These are phyloP conservation scores for Callosobruchus maculatus DNA, from an alignment of 2,888 invertebrate genomes.

Conservation along the genomic window DNA sequence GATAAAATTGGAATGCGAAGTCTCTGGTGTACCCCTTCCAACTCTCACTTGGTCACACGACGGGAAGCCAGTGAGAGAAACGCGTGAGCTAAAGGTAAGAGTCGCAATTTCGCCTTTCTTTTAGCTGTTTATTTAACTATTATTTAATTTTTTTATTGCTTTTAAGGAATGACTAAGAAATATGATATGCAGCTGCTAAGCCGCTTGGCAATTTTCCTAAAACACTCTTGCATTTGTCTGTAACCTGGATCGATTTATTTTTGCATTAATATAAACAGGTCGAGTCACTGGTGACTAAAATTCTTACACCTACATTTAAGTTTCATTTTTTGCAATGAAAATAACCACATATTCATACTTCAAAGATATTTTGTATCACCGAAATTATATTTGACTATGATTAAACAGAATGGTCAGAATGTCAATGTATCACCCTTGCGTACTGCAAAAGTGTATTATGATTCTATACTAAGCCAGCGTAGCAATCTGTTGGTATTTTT, in stretches of 20 bases:
- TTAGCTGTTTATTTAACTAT: neutral
- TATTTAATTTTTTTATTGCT: neutral
- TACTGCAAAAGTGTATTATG: too few relatives aligned
- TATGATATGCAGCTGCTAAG: neutral
- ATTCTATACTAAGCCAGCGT: too few relatives aligned
- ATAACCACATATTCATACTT: neutral
- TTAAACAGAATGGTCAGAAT: too few relatives aligned
- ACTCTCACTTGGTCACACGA: conserved; percentile 66
- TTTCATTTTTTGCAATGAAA: neutral
- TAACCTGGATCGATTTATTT: conserved; percentile 3
- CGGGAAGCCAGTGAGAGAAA: conserved; percentile 60
- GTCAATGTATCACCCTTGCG: too few relatives aligned
- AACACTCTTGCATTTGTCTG: neutral
- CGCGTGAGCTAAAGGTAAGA: conserved; percentile 60
- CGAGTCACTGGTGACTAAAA: neutral
- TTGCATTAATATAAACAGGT: neutral
- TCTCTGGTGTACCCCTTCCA: conserved; percentile 63
- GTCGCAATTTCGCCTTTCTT: conserved; percentile 2
- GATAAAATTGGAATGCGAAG: conserved; percentile 67
- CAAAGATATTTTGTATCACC: neutral
- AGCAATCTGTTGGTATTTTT: too few relatives aligned
- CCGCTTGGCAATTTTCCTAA: conserved; percentile 5
- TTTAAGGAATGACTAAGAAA: neutral
- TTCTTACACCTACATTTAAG: neutral
- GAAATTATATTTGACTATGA: neutral